Evolutionary conservation across 1,140 invertebrate genomes (phyloP).

Genomic region (Agrypnia vestita): DNA sequence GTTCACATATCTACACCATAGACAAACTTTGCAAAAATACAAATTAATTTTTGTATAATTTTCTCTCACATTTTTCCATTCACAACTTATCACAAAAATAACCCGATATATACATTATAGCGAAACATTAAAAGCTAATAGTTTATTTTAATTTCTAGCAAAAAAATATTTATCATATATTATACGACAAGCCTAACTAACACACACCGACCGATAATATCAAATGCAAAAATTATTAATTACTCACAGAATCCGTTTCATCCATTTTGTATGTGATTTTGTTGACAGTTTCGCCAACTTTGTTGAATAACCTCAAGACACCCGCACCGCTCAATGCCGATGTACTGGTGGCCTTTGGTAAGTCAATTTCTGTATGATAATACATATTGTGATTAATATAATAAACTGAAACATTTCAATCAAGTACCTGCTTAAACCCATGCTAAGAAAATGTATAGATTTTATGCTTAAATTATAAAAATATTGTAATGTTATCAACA

Average conservation of each 20-base stretch:
- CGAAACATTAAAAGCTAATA: background rate
- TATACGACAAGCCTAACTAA: background rate
- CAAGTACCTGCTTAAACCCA: no score
- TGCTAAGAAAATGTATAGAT: no score
- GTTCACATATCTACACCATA: no score
- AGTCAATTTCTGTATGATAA: slow-evolving; percentile 82
- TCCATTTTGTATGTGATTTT: slow-evolving; percentile 99
- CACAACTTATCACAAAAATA: no score
- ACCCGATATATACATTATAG: background rate
- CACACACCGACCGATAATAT: background rate
- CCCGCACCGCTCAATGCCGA: slow-evolving; percentile 97
- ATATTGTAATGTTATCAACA: no score
- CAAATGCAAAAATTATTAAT: background rate
- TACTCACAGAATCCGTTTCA: slow-evolving; percentile 94
- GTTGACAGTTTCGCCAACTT: slow-evolving; percentile 97
- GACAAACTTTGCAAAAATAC: no score
- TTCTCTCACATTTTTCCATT: no score
- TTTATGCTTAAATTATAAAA: no score
- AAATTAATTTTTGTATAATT: no score
- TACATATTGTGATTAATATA: no score
- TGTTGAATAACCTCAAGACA: slow-evolving; percentile 95
- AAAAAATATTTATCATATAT: background rate
- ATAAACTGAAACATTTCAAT: no score
- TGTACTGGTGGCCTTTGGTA: slow-evolving; percentile 96
- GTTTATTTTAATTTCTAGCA: slow-evolving; percentile 1